Conservation (phyloP, 2,797 vertebrate species). For the Triplophysa bombifrons region DNA sequence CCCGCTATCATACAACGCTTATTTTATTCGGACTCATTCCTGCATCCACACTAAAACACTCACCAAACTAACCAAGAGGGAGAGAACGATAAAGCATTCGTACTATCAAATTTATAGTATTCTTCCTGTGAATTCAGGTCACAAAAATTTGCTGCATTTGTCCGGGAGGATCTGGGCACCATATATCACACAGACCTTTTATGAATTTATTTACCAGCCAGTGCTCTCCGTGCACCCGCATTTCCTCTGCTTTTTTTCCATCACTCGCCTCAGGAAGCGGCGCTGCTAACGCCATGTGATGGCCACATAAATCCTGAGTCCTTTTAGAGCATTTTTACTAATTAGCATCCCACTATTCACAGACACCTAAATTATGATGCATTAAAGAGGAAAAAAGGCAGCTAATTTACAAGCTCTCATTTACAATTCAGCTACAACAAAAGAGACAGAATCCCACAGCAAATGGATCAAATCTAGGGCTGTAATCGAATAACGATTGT, state of each 20-base stretch:
- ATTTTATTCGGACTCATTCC: slow-evolving; percentile 37
- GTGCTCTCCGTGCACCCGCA: slow-evolving; percentile 36
- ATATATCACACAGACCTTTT: slow-evolving; percentile 61
- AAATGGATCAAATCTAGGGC: slow-evolving; percentile 85
- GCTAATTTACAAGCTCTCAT: slow-evolving; percentile 92
- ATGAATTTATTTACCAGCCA: slow-evolving; percentile 61
- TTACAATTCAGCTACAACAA: slow-evolving; percentile 84
- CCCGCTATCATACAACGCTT: slow-evolving; percentile 16
- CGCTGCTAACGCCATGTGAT: slow-evolving; percentile 47
- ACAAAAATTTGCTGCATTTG: slow-evolving; percentile 62
- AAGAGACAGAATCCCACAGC: slow-evolving; percentile 73
- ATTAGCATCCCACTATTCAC: slow-evolving; percentile 88
- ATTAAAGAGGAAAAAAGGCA: slow-evolving; percentile 80
- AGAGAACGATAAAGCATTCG: slow-evolving; percentile 21
- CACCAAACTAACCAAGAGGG: slow-evolving; percentile 18
- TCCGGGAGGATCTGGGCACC: slow-evolving; percentile 54
- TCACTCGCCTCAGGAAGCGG: slow-evolving; percentile 35
- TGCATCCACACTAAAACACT: slow-evolving; percentile 19
- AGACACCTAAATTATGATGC: slow-evolving; percentile 81
- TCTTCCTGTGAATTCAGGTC: slow-evolving; percentile 63
- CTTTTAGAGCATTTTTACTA: slow-evolving; percentile 86
- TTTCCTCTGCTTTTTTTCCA: slow-evolving; percentile 32
- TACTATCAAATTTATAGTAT: slow-evolving; percentile 58
- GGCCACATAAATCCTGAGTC: slow-evolving; percentile 80
- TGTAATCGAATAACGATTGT: slow-evolving; percentile 76